Evolutionary conservation across 2,888 invertebrate genomes (phyloP).

Genomic region (Crematogaster levior): DNA sequence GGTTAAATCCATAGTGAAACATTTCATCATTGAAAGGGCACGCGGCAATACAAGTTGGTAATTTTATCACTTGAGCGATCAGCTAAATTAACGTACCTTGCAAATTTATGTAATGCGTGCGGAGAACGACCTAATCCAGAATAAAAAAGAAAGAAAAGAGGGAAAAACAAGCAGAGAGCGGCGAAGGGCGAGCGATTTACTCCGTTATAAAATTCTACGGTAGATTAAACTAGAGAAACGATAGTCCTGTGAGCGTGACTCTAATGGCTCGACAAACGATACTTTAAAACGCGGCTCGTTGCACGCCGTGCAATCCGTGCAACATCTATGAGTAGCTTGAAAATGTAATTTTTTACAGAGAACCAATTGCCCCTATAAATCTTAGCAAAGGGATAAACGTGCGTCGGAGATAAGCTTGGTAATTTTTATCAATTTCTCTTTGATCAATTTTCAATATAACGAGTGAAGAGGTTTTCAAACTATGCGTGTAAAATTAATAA

Average conservation of each 20-base stretch:
- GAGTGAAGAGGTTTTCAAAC: constrained; percentile 3
- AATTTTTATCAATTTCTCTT: constrained; percentile 36
- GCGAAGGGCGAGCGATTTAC: constrained; percentile 6
- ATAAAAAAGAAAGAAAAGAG: neutral
- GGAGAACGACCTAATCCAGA: constrained; percentile 33
- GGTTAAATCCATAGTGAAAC: constrained; percentile 51
- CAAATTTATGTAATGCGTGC: constrained; percentile 50
- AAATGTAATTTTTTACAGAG: constrained; percentile 32
- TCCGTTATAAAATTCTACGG: constrained; percentile 70
- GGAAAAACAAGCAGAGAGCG: neutral
- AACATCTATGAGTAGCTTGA: constrained; percentile 40
- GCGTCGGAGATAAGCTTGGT: constrained; percentile 13
- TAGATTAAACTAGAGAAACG: constrained; percentile 73
- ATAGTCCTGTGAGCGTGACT: constrained; percentile 57
- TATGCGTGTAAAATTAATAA: constrained; percentile 25
- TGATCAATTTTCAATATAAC: constrained; percentile 1
- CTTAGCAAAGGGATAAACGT: constrained; percentile 40
- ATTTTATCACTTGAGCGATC: constrained; percentile 63
- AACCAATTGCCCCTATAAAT: constrained; percentile 41
- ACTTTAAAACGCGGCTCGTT: constrained; percentile 67
- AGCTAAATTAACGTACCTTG: constrained; percentile 58
- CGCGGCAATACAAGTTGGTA: constrained; percentile 52
- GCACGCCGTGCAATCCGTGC: constrained; percentile 58
- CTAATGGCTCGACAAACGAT: constrained; percentile 74
- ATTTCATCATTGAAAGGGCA: constrained; percentile 50